phyloP scores from a whole-genome alignment of 2,888 invertebrate species.

The Tenthredo mesomela region DNA sequence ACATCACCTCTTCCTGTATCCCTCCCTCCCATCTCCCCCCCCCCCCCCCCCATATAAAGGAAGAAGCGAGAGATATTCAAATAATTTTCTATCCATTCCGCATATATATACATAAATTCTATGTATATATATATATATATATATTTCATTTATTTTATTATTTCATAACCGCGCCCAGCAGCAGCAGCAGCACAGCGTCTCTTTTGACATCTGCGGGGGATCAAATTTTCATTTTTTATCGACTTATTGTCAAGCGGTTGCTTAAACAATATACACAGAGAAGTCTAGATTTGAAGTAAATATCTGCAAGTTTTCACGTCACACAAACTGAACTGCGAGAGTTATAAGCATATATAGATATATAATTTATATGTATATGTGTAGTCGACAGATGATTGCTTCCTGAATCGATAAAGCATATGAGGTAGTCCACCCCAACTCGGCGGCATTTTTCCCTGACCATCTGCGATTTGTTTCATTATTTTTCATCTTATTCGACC shows the following conservation, averaged over 20 bases:
- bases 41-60: background rate
- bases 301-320: background rate
- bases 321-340: background rate
- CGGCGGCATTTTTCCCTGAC: no score
- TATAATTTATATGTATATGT: no score
- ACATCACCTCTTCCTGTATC: background rate
- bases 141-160: background rate
- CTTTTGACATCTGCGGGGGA: background rate
- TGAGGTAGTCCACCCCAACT: no score
- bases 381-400: conserved; percentile 31
- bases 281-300: background rate
- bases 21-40: background rate
- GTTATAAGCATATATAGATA: no score
- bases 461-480: no score
- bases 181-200: no score
- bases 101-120: background rate
- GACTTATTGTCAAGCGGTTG: conserved; percentile 32
- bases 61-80: conserved; percentile 33
- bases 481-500: no score
- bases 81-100: background rate
- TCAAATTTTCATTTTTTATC: conserved; percentile 49
- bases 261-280: background rate
- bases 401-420: conserved; percentile 25
- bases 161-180: background rate
- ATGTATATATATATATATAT: no score